Evolutionary conservation across 2,113 vertebrate species (phyloP).

Genomic region (Pipa parva): DNA sequence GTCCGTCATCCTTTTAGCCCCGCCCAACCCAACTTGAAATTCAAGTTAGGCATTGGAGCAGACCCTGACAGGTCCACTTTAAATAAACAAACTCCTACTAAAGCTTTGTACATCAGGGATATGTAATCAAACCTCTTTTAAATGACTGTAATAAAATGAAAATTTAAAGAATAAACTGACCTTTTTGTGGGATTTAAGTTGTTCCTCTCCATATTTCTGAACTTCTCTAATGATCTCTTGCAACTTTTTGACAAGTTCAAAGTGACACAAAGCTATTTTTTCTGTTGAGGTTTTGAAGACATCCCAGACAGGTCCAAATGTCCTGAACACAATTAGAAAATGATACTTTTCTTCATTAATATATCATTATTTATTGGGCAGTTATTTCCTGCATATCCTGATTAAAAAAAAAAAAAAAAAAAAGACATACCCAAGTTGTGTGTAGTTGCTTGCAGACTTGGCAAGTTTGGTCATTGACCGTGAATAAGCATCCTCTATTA

Average conservation of each 20-base stretch:
- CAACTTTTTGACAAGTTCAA: slow-evolving; percentile 89
- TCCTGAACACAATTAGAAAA: slow-evolving; percentile 63
- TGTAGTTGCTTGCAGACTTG: slow-evolving; percentile 91
- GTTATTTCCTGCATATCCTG: too few relatives aligned
- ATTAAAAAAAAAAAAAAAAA: background rate
- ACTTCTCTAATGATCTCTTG: slow-evolving; percentile 96
- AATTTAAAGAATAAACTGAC: too few relatives aligned
- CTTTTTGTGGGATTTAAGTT: slow-evolving; percentile 96
- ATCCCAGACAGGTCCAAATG: slow-evolving; percentile 94
- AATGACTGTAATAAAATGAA: too few relatives aligned
- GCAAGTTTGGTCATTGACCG: slow-evolving; percentile 95
- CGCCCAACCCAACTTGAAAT: too few relatives aligned
- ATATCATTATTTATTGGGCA: background rate
- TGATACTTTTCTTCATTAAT: background rate
- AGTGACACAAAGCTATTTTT: slow-evolving; percentile 87
- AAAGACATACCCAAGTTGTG: slow-evolving; percentile 85
- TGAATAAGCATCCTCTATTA: slow-evolving; percentile 91
- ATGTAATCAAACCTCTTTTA: too few relatives aligned
- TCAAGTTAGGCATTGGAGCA: too few relatives aligned
- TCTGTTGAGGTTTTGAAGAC: slow-evolving; percentile 93
- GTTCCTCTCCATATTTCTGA: slow-evolving; percentile 94
- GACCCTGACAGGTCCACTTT: too few relatives aligned
- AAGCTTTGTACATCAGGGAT: too few relatives aligned
- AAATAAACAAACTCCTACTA: too few relatives aligned
- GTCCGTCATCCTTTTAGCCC: too few relatives aligned